Evolutionary conservation across 2,888 invertebrate genomes (phyloP), one percentile per base, ranked within the genome.

Genomic region (Sesia apiformis): DNA sequence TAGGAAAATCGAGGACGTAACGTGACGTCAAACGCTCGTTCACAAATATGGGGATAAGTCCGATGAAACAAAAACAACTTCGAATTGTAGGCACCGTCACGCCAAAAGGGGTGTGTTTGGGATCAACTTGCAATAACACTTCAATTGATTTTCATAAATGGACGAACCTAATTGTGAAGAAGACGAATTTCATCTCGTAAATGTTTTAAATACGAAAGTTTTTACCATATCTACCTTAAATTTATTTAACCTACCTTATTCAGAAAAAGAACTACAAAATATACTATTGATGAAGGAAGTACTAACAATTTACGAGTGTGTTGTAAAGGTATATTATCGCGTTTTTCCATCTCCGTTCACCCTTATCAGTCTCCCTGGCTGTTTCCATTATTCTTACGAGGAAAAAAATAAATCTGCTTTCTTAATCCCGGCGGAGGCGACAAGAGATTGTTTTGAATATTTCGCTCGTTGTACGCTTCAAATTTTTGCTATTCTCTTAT

Each of bases 1-100:
- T 84, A 83, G 79, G 80, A 85, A 87, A 86, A 87, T 87, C 84
- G 86, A 84, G 86, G 84, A 86, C 87, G 84, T 80, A 78, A 80
- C 72, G 78, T 88, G 88, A 89, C 88, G 88, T 89, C 88, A 89
- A 71, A 68, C 76, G 69, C 66, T 76, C 74, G 76, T 75, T 78
- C 77, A 76, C 81, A 79, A 74, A 70, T 71, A 83, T 84, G 78
- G 40, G 53, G 8, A 23, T 50, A 38, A 42, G 7, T 83, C 79
- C 79, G 67, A 78, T 78, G 74, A 74, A 79, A 81, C 78, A 76
- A 81, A 83, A 83, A 82, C 79, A 82, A 54, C 53, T 51, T 53
- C 23, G 23, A 2, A 23, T 23, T 23, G 23, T 23, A 23, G 23
- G 23, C 23, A 23, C 23, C 23, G 23, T 23, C 23, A 23, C 23